Evolutionary conservation across 2,113 vertebrate species (phyloP).

Genomic region (Xyliphius kryptos): DNA sequence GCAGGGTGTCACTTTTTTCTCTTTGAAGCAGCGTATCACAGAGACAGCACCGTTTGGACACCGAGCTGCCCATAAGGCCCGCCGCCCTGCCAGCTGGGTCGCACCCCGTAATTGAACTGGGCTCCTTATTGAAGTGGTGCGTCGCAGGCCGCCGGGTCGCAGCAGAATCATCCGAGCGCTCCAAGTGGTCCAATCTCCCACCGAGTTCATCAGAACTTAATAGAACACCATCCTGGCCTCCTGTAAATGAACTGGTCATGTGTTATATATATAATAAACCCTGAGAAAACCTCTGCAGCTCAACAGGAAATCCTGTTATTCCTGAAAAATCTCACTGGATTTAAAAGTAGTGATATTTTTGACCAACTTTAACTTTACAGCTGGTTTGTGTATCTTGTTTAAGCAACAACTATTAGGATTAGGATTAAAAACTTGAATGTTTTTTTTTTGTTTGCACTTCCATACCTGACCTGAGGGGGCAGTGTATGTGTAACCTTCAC

Average conservation of each 20-base stretch:
- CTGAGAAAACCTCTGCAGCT: too few species aligned
- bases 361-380: too few species aligned
- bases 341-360: too few species aligned
- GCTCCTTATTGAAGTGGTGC: neutral
- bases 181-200: neutral
- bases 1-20: neutral
- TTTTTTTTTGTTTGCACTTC: too few species aligned
- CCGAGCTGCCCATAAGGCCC: slow-evolving; percentile 7
- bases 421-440: too few species aligned
- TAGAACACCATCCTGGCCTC: slow-evolving; percentile 6
- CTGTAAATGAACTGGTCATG: neutral
- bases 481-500: too few species aligned
- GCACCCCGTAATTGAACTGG: neutral
- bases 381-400: too few species aligned
- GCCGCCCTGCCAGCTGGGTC: neutral
- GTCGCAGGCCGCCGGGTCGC: slow-evolving; percentile 13
- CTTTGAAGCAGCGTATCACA: slow-evolving; percentile 9
- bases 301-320: too few species aligned
- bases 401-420: too few species aligned
- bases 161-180: slow-evolving; percentile 4
- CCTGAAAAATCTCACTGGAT: too few species aligned
- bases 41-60: slow-evolving; percentile 4
- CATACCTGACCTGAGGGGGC: too few species aligned
- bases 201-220: slow-evolving; percentile 2
- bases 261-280: neutral